Base-by-base conservation (phyloP, 2,797 vertebrate species). In the Petrocephalus schoutedeni region DNA sequence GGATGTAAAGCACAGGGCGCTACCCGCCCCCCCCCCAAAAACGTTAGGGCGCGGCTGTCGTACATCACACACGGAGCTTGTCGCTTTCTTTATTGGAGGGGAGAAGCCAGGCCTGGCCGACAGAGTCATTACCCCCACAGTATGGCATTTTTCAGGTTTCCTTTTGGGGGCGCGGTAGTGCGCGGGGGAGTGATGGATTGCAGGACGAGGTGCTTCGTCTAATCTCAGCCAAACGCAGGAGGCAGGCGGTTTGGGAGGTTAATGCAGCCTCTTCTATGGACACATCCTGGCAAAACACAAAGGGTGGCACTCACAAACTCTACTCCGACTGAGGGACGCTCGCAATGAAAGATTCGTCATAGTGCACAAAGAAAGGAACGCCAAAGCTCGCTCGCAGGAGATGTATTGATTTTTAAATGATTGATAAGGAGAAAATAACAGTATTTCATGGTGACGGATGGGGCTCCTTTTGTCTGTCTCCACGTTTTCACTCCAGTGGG, bases 371-470 rank as follows among this genome's bases (percentile, higher is more conserved):
- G 95, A 93, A 93, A 93, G 91, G 93, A 96, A 98, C 98, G 98
- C 98, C 97, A 98, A 98, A 99, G 95, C 96, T 96, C 95, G 96
- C 96, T 94, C 95, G 96, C 97, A 98, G 97, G 96, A 98, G 97
- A 98, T 96, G 96, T 99, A 99, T 99, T 99, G 98, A 99, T 99
- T 99, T 98, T 97, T 98, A 97, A 99, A 99, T 99, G 98, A 99
- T 99, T 99, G 99, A 99, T 99, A 99, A 98, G 98, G 97, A 98
- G 97, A 99, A 99, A 99, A 98, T 99, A 99, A 99, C 99, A 98
- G 97, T 98, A 97, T 99, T 99, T 99, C 98, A 99, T 99, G 99
- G 99, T 99, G 98, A 99, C 99, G 97, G 98, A 99, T 99, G 98
- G 96, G 97, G 98, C 99, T 99, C 97, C 99, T 99, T 99, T 98